Evolutionary conservation across 2,888 invertebrate genomes (phyloP).

Genomic region (Acrobasis repandana): DNA sequence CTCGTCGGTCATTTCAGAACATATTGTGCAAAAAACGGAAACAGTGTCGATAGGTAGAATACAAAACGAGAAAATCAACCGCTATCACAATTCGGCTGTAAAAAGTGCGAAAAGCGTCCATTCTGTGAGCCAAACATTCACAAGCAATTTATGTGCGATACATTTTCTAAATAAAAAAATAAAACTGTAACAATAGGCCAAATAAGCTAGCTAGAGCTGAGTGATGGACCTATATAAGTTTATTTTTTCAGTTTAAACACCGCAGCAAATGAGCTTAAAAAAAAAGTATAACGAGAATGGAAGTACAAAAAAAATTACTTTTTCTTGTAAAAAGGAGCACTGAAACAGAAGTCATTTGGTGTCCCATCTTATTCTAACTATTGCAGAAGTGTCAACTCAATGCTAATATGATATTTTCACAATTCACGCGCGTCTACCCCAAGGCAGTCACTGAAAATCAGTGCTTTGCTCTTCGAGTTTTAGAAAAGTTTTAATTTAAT

Average conservation of each 20-base stretch:
- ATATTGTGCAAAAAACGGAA: neutral
- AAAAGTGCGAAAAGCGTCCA: neutral
- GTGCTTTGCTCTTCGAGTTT: no score
- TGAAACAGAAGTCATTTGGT: no score
- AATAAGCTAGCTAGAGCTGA: neutral
- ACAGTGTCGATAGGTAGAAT: neutral
- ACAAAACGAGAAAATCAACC: neutral
- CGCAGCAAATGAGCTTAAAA: neutral
- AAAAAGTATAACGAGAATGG: no score
- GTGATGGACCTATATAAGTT: neutral
- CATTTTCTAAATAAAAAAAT: conserved; percentile 3
- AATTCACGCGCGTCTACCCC: no score
- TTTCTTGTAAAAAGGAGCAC: no score
- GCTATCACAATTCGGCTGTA: neutral
- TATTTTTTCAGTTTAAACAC: neutral
- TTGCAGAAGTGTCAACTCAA: no score
- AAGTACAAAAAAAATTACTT: no score
- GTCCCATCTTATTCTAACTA: no score
- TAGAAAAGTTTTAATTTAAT: no score
- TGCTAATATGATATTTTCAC: no score
- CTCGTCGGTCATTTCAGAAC: neutral
- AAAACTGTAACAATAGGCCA: neutral
- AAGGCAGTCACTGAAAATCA: no score
- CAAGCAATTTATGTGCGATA: conserved; percentile 5
- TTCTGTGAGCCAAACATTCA: conserved; percentile 4